phyloP scores from a whole-genome alignment of 1,140 invertebrate genomes.

The Drosophila ambigua region DNA sequence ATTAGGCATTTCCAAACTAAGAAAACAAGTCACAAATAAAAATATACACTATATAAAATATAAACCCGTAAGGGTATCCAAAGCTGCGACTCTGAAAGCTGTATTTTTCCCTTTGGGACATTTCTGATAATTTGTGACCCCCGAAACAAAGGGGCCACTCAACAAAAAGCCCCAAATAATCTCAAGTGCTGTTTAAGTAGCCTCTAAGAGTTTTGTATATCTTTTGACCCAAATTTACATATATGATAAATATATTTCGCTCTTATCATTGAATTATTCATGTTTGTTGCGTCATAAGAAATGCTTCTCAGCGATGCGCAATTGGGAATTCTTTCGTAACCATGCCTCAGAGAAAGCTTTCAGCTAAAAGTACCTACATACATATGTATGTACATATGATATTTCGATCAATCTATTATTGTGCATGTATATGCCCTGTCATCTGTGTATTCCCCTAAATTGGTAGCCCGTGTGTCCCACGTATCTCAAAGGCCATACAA shows the following conservation, averaged over 20 bases:
- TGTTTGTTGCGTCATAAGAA: conserved; percentile 10
- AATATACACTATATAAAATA: too few relatives aligned
- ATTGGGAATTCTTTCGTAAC: conserved; percentile 8
- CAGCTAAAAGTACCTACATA: neutral
- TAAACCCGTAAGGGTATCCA: too few relatives aligned
- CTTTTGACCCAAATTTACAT: conserved; percentile 39
- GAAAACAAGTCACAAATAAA: too few relatives aligned
- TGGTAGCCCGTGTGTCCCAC: conserved; percentile 32
- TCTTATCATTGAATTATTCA: conserved; percentile 8
- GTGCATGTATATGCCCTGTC: neutral
- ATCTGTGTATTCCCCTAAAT: conserved; percentile 21
- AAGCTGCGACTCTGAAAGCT: too few relatives aligned
- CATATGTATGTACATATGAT: neutral
- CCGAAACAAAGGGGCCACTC: too few relatives aligned
- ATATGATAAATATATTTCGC: conserved; percentile 19
- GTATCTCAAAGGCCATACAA: conserved; percentile 29
- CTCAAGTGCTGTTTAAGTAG: conserved; percentile 28
- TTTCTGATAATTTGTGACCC: neutral
- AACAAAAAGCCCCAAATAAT: conserved; percentile 6
- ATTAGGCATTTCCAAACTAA: too few relatives aligned
- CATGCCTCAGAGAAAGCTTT: neutral
- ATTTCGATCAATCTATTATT: conserved; percentile 8
- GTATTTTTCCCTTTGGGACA: neutral
- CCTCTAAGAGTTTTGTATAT: conserved; percentile 10
- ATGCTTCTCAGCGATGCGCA: neutral